phyloP scores from a whole-genome alignment of 2,888 invertebrate genomes.

The Eudemis profundana region DNA sequence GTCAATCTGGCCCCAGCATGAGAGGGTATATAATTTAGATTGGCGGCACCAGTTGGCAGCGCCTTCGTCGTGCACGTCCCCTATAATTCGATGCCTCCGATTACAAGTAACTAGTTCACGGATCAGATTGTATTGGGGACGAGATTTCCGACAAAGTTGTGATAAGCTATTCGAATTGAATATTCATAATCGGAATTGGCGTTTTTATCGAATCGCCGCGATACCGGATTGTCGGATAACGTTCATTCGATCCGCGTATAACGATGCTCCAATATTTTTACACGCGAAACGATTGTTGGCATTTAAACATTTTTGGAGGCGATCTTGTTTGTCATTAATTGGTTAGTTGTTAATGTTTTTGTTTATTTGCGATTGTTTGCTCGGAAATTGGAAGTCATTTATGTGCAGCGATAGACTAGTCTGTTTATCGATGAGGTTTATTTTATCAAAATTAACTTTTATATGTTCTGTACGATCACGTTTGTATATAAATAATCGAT shows the following conservation, averaged over 20 bases:
- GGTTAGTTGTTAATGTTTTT: neutral
- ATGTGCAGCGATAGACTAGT: neutral
- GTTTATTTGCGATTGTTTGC: neutral
- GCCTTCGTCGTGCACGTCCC: no score
- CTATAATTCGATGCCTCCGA: no score
- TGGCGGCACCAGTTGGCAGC: no score
- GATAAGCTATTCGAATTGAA: neutral
- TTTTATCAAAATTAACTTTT: no score
- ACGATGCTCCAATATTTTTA: constrained; percentile 7
- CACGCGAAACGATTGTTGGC: constrained; percentile 1
- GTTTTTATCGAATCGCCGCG: constrained; percentile 18
- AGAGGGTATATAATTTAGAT: no score
- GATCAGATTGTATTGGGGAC: no score
- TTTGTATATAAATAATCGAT: no score
- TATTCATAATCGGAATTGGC: constrained; percentile 24
- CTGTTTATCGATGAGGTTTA: no score
- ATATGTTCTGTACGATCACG: no score
- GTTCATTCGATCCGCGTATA: neutral
- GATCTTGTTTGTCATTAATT: neutral
- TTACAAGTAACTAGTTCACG: no score
- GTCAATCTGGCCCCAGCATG: no score
- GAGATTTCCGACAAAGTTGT: no score
- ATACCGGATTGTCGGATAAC: constrained; percentile 12
- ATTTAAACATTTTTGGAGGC: constrained; percentile 15
- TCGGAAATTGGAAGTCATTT: neutral